phyloP scores from a whole-genome alignment of 2,797 vertebrate genomes.

The Perodicticus potto region DNA sequence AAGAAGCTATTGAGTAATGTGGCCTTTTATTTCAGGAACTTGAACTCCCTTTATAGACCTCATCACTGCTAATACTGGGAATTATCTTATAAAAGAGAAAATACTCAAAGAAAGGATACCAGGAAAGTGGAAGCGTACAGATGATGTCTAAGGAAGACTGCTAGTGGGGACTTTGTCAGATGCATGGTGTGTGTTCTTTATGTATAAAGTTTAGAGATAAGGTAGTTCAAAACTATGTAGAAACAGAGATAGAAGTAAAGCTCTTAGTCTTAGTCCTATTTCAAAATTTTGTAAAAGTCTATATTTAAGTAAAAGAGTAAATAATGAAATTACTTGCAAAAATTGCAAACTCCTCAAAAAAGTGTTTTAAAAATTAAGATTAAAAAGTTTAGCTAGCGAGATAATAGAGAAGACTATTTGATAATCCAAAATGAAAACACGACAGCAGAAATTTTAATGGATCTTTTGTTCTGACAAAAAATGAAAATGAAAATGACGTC shows the following conservation, averaged over 20 bases:
- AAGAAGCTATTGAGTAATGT: neutral
- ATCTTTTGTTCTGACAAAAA: neutral
- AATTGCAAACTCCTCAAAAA: neutral
- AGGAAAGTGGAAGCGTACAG: neutral
- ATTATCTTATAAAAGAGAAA: neutral
- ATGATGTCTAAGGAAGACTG: neutral
- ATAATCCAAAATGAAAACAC: slow-evolving; percentile 10
- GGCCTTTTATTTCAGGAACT: neutral
- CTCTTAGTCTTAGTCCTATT: neutral
- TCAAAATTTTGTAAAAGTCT: neutral
- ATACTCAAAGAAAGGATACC: neutral
- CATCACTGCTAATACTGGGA: neutral
- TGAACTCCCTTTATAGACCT: too few species aligned
- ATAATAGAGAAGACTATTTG: neutral
- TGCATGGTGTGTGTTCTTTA: neutral
- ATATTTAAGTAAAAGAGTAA: neutral
- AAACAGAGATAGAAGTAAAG: neutral
- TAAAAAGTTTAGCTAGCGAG: neutral
- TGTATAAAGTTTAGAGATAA: neutral
- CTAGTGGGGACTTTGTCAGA: neutral
- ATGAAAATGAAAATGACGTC: neutral
- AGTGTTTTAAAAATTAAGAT: neutral
- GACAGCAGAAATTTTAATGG: neutral
- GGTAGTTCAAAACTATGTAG: neutral
- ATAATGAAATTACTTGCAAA: neutral